These are phyloP conservation scores for Ochropleura leucogaster DNA, from an alignment of 2,888 invertebrate species.

Conservation along the genomic window DNA sequence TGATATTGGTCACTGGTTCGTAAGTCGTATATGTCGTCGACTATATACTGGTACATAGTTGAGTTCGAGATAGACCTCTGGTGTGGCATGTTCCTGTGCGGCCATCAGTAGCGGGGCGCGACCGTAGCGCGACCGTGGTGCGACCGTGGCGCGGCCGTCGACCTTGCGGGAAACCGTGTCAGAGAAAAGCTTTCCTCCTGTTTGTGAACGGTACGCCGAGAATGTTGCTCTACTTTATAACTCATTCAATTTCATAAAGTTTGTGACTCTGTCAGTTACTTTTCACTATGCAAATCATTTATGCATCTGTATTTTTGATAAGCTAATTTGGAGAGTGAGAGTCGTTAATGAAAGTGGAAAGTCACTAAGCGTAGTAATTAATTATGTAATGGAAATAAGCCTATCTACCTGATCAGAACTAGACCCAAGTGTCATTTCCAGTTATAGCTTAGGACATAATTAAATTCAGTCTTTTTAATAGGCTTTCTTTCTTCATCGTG, in stretches of 20 bases:
- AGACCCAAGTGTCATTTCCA: constrained; percentile 18
- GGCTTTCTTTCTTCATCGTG: too few species aligned
- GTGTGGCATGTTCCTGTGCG: constrained; percentile 9
- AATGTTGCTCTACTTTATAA: constrained; percentile 76
- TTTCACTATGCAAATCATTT: constrained; percentile 44
- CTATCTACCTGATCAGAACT: constrained; percentile 37
- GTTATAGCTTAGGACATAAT: constrained; percentile 32
- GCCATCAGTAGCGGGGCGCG: constrained; percentile 51
- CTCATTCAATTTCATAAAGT: constrained; percentile 15
- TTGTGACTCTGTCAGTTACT: constrained; percentile 29
- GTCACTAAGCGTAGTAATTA: constrained; percentile 32
- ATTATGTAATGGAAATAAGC: constrained; percentile 42
- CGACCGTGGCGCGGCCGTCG: constrained; percentile 83
- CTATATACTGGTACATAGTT: too few species aligned
- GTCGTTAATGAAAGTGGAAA: constrained; percentile 59
- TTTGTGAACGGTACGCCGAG: constrained; percentile 62
- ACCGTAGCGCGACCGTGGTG: constrained; percentile 80
- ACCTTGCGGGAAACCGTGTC: constrained; percentile 85
- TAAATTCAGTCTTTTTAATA: constrained; percentile 29
- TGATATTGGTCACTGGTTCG: background rate
- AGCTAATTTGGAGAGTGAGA: constrained; percentile 52
- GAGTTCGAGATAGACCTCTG: background rate
- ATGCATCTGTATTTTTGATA: constrained; percentile 46
- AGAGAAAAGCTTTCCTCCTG: constrained; percentile 86
- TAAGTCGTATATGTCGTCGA: background rate